Evolutionary conservation across 2,888 invertebrate species (phyloP).

Genomic region (Oscheius myriophilus): DNA sequence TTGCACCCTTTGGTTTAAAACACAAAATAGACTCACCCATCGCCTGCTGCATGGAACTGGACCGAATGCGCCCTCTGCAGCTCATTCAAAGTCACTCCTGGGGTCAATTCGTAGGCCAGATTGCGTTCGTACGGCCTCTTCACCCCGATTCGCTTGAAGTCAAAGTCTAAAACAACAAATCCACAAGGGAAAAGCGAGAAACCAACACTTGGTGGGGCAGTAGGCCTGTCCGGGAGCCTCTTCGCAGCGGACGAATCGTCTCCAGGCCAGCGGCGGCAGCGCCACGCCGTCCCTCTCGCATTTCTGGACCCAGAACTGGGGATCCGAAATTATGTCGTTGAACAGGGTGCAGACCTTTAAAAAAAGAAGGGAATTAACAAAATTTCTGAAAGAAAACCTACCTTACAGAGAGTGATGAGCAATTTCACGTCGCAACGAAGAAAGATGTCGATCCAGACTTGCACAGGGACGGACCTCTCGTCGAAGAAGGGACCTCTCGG

Average conservation of each 20-base stretch:
- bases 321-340: neutral
- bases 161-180: too few relatives aligned
- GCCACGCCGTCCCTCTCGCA: neutral
- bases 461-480: too few relatives aligned
- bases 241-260: slow-evolving; percentile 1
- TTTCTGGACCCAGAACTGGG: slow-evolving; percentile 7
- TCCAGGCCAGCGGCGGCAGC: slow-evolving; percentile 13
- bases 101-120: too few relatives aligned
- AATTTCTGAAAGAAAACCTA: neutral
- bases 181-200: too few relatives aligned
- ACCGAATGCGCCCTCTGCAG: too few relatives aligned
- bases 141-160: too few relatives aligned
- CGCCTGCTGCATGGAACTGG: too few relatives aligned
- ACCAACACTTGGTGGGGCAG: neutral
- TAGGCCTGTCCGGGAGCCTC: neutral
- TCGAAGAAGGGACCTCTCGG: too few relatives aligned
- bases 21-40: too few relatives aligned
- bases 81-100: too few relatives aligned
- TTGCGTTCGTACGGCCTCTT: too few relatives aligned
- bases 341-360: neutral
- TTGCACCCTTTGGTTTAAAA: too few relatives aligned
- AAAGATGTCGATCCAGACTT: slow-evolving; percentile 18
- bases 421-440: slow-evolving; percentile 14
- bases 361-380: neutral
- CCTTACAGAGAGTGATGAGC: neutral